phyloP scores from a whole-genome alignment of 2,113 vertebrate genomes.

The Hemiscyllium ocellatum region DNA sequence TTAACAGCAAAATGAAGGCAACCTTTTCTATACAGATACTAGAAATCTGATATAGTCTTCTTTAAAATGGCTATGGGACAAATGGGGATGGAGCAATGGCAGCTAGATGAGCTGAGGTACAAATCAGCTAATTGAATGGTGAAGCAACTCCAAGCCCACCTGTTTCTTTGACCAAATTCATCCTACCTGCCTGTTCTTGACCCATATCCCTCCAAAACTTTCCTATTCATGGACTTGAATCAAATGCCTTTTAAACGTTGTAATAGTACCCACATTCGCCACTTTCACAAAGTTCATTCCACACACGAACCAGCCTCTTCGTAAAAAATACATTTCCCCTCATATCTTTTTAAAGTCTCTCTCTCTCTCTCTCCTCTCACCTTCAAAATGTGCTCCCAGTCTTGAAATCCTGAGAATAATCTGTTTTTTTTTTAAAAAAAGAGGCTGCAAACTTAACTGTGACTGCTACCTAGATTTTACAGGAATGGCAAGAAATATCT shows the following conservation, averaged over 20 bases:
- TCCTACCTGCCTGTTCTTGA: too few relatives aligned
- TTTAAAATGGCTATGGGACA: not conserved
- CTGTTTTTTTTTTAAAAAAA: not conserved
- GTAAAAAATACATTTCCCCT: too few relatives aligned
- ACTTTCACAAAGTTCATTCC: too few relatives aligned
- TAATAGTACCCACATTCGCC: too few relatives aligned
- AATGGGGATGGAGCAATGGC: not conserved
- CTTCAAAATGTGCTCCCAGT: not conserved
- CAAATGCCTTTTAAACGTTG: too few relatives aligned
- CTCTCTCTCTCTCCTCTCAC: too few relatives aligned
- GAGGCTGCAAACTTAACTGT: not conserved
- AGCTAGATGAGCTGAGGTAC: not conserved
- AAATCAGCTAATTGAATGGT: not conserved
- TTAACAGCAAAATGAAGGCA: not conserved
- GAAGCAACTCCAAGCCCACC: not conserved
- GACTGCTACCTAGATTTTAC: not conserved
- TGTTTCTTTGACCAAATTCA: not conserved
- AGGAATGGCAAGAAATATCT: not conserved
- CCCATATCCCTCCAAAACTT: too few relatives aligned
- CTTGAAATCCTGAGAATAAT: not conserved
- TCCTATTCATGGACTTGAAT: too few relatives aligned
- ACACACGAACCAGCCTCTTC: too few relatives aligned
- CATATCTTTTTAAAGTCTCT: too few relatives aligned
- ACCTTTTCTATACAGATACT: not conserved
- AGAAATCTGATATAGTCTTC: not conserved